Percentiles rank a stretch among this genome's conserved stretches.
phyloP scores from a whole-genome alignment of 1,140 invertebrate genomes.

The Luehdorfia chinensis region DNA sequence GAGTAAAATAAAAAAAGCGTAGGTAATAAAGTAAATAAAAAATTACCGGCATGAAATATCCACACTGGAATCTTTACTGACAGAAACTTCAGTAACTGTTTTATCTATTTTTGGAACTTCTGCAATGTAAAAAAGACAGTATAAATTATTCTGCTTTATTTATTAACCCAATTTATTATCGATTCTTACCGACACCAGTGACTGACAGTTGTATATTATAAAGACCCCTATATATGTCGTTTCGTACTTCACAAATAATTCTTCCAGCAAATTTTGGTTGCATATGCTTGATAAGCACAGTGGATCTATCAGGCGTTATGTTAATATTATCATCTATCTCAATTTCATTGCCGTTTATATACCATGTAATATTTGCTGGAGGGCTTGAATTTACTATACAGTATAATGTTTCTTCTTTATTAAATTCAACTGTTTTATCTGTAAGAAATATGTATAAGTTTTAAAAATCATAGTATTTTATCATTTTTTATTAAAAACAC shows the following conservation, averaged over 20 bases:
- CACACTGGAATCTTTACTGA: neutral
- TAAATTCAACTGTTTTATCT: conserved; percentile 22
- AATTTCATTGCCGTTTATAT: conserved; percentile 13
- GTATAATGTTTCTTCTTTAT: conserved; percentile 15
- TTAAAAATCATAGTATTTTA: too few relatives aligned
- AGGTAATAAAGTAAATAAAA: too few relatives aligned
- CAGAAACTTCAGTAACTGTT: neutral
- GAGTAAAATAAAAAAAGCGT: too few relatives aligned
- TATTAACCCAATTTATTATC: neutral
- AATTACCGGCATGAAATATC: conserved; percentile 12
- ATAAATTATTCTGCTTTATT: neutral
- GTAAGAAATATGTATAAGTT: conserved; percentile 1
- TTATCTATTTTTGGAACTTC: conserved; percentile 11
- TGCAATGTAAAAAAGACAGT: neutral
- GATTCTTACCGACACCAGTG: conserved; percentile 23
- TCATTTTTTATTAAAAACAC: too few relatives aligned
- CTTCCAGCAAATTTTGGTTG: conserved; percentile 11
- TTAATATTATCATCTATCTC: conserved; percentile 3
- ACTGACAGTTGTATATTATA: conserved; percentile 18
- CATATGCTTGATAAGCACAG: conserved; percentile 22
- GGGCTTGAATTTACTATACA: conserved; percentile 26
- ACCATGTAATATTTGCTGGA: conserved; percentile 24
- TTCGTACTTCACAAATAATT: conserved; percentile 21
- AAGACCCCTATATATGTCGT: conserved; percentile 4
- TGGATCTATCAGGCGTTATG: conserved; percentile 15